A percentile compares a stretch with the other conserved stretches of the same genome.
These are phyloP conservation scores for Petrophora chlorosata DNA, from an alignment of 2,888 invertebrate genomes.

Conservation along the genomic window DNA sequence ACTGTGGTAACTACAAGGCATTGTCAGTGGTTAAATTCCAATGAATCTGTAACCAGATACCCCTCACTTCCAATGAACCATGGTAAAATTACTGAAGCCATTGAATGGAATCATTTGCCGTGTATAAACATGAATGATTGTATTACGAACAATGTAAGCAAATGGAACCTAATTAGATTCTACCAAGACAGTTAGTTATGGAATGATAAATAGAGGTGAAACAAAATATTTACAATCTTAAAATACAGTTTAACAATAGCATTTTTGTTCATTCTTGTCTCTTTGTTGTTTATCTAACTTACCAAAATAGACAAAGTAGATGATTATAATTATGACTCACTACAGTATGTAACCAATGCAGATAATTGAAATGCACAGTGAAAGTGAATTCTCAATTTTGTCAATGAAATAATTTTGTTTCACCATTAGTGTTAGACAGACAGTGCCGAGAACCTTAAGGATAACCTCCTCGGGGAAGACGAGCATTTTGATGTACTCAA, in stretches of 20 bases:
- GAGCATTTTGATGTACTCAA: constrained; percentile 96
- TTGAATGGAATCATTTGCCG: constrained; percentile 49
- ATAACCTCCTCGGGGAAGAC: constrained; percentile 99
- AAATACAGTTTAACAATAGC: constrained; percentile 3
- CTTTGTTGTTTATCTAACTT: constrained; percentile 15
- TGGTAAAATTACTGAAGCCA: constrained; percentile 50
- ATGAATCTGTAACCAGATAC: constrained; percentile 51
- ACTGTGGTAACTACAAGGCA: constrained; percentile 22
- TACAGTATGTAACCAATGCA: neutral
- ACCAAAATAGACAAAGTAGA: constrained; percentile 3
- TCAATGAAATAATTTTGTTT: constrained; percentile 61
- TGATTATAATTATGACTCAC: constrained; percentile 1
- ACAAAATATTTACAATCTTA: constrained; percentile 33
- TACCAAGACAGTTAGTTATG: constrained; percentile 34
- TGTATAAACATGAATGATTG: constrained; percentile 18
- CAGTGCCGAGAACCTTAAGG: constrained; percentile 88
- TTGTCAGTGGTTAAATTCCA: constrained; percentile 23
- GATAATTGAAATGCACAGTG: neutral
- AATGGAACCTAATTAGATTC: constrained; percentile 13
- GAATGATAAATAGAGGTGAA: constrained; percentile 33
- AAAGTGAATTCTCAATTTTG: neutral
- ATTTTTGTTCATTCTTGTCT: constrained; percentile 2
- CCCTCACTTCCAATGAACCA: constrained; percentile 51
- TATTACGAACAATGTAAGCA: constrained; percentile 17
- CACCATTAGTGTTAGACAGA: constrained; percentile 78